Evolutionary conservation across 1,140 invertebrate genomes (phyloP), one percentile per base, ranked within the genome.

Genomic region (Eurytemora carolleeae): DNA sequence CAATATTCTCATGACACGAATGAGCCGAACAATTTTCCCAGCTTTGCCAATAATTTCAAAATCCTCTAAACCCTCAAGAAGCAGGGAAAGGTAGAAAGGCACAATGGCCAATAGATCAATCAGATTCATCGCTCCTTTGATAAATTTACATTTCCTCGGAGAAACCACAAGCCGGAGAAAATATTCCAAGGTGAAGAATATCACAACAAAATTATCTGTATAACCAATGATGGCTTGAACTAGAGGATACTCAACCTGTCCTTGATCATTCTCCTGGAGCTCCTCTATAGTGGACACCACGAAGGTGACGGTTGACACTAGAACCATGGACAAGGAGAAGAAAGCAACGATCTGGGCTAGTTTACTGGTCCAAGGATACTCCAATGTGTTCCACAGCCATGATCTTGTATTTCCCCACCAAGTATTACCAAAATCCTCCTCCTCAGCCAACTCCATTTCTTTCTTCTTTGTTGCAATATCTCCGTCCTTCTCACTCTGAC

Each of bases 1-100:
- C 2, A 62, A 31, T 20, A 62, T 62, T 22, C 55, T 19, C 17
- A 53, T 62, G 7, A 62, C 60, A 18, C 60, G 18, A n/a, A 62
- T 54, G n/a, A 62, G 53, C 12, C 60, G 53, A n/a, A 62, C n/a
- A 55, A 62, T 25, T 23, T 62, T 62, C 7, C 60, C 60, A 16
- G 60, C 60, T 25, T 62, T 62, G 2, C 60, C 60, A 62, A 62
- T 62, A 53, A 62, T 62, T 52, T 62, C 52, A 25, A 62, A 62
- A 52, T 62, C 60, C 20, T 52, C 57, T n/a, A 62, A 54, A 20
- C 54, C 20, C n/a, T 57, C 52, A 22, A 62, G 53, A 17, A 62
- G 21, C 7, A 62, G 22, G 25, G 53, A 22, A 15, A 62, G n/a
- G 22, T 58, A 56, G 53, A 58, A 62, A 2, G 60, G 60, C 15